Evolutionary conservation across 1,140 invertebrate genomes (phyloP), one percentile per base, ranked within the genome.

Genomic region (Eubasilissa regina): DNA sequence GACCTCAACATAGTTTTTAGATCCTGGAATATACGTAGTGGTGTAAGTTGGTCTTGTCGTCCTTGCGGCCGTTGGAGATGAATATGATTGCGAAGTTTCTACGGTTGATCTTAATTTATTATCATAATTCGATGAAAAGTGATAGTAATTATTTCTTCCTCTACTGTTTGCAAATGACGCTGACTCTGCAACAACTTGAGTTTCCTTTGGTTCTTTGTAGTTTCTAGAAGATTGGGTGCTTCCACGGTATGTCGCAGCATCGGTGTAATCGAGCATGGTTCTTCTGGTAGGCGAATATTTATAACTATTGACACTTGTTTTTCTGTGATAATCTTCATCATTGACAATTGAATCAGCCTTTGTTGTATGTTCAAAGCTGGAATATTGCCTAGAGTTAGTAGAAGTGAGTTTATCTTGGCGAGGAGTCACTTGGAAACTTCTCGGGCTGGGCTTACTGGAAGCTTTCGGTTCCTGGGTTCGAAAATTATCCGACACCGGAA

Each of bases 141-240:
- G 75, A 35, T 70, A 68, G 47, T 78, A 82, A 21, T 78, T 78
- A 64, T 78, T 80, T 85, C 75, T 89, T 88, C 79, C 89, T 87
- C 68, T 87, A n/a, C 87, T 92, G 35, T 92, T 91, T 0, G 93
- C 91, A 84, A 94, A 94, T 0, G 93, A 93, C 0, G 93, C 93
- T 1, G 92, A 93, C 86, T 95, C 95, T 1, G 94, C 93, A 0
- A 92, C 90, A 1, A 93, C 90, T 85, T 95, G 94, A 72, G 91
- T 91, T 85, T 95, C 94, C 80, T 87, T 91, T 17, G 90, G 91
- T 84, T 95, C 94, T 80, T 88, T 91, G 19, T 87, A 86, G n/a
- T 84, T 84, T 3, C 81, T 84, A 1, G 83, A 73, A 10, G 86
- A 64, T 13, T 84, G 74, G 19, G 81, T 86, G 1, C 84, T 84